Conservation (phyloP, 1,140 invertebrate genomes). For the Argopecten irradians region DNA sequence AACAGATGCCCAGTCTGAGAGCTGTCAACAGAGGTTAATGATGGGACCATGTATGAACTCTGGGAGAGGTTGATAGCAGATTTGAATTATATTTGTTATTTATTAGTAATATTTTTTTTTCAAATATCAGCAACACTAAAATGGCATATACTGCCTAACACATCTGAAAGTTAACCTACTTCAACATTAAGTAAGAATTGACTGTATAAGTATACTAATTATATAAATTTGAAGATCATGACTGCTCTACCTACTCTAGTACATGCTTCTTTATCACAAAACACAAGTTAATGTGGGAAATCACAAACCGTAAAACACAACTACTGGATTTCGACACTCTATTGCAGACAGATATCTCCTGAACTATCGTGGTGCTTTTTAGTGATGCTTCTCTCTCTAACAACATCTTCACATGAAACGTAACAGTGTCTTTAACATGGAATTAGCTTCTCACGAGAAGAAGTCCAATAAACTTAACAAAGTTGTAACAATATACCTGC, state of each 20-base stretch:
- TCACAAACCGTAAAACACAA: not conserved
- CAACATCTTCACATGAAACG: not conserved
- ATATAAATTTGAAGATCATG: not conserved
- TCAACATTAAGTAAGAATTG: too few relatives aligned
- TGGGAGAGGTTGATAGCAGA: too few relatives aligned
- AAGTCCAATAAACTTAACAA: not conserved
- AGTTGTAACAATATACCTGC: not conserved
- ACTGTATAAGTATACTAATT: too few relatives aligned
- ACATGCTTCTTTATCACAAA: not conserved
- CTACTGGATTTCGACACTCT: slow-evolving; percentile 1
- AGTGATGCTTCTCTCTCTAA: not conserved
- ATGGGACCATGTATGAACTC: too few relatives aligned
- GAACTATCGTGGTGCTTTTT: not conserved
- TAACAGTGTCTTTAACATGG: not conserved
- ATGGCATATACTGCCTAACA: too few relatives aligned
- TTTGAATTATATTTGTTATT: too few relatives aligned
- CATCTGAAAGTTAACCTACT: too few relatives aligned
- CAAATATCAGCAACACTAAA: too few relatives aligned
- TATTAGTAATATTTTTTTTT: too few relatives aligned
- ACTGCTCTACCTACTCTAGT: not conserved
- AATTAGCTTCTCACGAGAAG: not conserved
- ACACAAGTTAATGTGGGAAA: not conserved
- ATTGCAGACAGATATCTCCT: not conserved
- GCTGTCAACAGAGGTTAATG: too few relatives aligned
- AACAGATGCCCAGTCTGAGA: too few relatives aligned